Evolutionary conservation across 2,797 vertebrate genomes (phyloP).

Genomic region (Sebastolobus altivelis): DNA sequence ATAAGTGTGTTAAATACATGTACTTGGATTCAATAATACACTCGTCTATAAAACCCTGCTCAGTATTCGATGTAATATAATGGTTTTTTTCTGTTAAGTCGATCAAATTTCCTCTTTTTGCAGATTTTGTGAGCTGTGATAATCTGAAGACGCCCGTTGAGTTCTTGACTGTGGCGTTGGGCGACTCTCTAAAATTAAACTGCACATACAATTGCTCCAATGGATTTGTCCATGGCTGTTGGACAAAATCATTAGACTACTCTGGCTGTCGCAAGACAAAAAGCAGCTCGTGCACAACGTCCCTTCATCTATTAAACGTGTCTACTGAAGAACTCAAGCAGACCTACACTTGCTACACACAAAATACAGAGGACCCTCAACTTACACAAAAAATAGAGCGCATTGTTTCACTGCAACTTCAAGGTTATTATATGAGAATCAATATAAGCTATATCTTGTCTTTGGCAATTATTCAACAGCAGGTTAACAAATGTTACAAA

Average conservation of each 20-base stretch:
- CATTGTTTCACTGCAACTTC: constrained; percentile 63
- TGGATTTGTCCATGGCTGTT: constrained; percentile 80
- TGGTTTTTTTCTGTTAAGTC: not conserved
- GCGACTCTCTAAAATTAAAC: constrained; percentile 68
- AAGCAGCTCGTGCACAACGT: constrained; percentile 61
- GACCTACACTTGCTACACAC: constrained; percentile 77
- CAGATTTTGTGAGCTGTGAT: constrained; percentile 68
- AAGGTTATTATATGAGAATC: constrained; percentile 54
- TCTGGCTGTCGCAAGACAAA: constrained; percentile 26
- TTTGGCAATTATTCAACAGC: not conserved
- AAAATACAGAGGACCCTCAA: constrained; percentile 52
- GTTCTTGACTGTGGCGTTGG: constrained; percentile 56
- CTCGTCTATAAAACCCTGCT: not conserved
- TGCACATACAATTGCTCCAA: constrained; percentile 84
- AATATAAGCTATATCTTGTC: not conserved
- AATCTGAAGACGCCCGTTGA: constrained; percentile 18
- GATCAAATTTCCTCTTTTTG: constrained; percentile 23
- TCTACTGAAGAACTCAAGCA: constrained; percentile 60
- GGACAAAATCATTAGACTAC: constrained; percentile 55
- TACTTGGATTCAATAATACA: not conserved
- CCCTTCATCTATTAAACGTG: constrained; percentile 60
- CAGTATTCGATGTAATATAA: not conserved
- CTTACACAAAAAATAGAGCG: constrained; percentile 60
- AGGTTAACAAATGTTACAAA: not conserved
- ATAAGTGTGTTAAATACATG: not conserved